A percentile compares a stretch with the other conserved stretches of the same genome.
phyloP scores from a whole-genome alignment of 2,113 vertebrate species.

The Equus quagga region DNA sequence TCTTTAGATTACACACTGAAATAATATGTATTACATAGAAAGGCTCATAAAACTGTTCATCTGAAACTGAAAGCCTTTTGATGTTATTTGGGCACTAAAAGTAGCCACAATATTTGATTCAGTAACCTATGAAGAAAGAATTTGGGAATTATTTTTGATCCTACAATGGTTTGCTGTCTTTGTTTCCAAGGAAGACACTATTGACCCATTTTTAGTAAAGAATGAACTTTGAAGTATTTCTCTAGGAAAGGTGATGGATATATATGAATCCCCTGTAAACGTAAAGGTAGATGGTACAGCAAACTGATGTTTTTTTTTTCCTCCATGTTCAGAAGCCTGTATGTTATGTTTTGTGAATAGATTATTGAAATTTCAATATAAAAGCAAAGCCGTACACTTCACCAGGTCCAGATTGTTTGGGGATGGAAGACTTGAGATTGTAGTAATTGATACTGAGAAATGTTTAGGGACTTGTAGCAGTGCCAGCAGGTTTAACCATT shows the following conservation, averaged over 20 bases:
- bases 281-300: conserved; percentile 27
- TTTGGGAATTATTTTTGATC: conserved; percentile 30
- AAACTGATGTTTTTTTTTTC: background rate
- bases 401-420: conserved; percentile 14
- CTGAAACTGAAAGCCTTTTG: conserved; percentile 12
- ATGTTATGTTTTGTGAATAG: conserved; percentile 32
- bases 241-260: conserved; percentile 3
- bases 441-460: background rate
- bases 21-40: conserved; percentile 20
- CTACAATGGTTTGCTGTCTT: background rate
- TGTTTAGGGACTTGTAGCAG: background rate
- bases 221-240: conserved; percentile 29
- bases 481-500: background rate
- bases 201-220: conserved; percentile 33
- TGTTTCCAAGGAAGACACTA: background rate
- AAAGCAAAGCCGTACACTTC: background rate
- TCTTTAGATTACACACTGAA: conserved; percentile 18
- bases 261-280: background rate
- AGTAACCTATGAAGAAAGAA: background rate
- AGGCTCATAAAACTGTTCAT: background rate
- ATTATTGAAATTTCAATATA: conserved; percentile 53
- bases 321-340: background rate
- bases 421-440: background rate
- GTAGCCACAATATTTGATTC: conserved; percentile 19
- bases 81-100: background rate